Evolutionary conservation across 2,797 vertebrate species (phyloP).

Genomic region (Semotilus atromaculatus): DNA sequence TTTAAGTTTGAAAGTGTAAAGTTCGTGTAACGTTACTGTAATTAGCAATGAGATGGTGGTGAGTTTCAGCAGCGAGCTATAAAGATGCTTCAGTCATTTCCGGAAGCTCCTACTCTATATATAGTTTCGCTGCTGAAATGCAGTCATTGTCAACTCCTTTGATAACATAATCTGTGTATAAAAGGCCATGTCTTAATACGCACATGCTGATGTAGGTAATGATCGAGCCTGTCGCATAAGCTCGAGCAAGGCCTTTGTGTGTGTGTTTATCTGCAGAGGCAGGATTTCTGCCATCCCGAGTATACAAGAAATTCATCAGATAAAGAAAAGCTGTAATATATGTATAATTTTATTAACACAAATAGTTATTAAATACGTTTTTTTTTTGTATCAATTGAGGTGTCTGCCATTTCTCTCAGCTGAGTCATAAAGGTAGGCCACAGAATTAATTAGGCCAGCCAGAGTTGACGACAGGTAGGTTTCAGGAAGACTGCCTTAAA

Average conservation of each 20-base stretch:
- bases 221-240: conserved; percentile 14
- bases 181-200: conserved; percentile 8
- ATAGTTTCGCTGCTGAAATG: conserved; percentile 6
- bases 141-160: conserved; percentile 42
- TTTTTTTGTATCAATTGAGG: neutral
- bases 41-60: neutral
- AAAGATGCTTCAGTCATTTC: conserved; percentile 38
- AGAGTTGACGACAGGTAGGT: conserved; percentile 25
- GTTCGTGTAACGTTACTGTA: conserved; percentile 13
- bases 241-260: conserved; percentile 4
- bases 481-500: conserved; percentile 31
- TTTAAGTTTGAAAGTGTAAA: neutral
- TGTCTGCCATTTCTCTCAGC: conserved; percentile 34
- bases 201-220: neutral
- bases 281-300: neutral
- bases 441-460: conserved; percentile 10
- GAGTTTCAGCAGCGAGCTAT: conserved; percentile 1
- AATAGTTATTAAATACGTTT: neutral
- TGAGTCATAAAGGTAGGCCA: conserved; percentile 51
- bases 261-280: conserved; percentile 25
- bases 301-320: neutral
- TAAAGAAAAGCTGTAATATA: neutral
- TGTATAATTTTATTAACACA: neutral
- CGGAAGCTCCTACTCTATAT: conserved; percentile 49
- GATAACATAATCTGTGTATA: neutral